A percentile compares a stretch with the other conserved stretches of the same genome.
Conservation (phyloP, 2,888 invertebrate genomes). For the Caenorhabditis sulstoni region DNA sequence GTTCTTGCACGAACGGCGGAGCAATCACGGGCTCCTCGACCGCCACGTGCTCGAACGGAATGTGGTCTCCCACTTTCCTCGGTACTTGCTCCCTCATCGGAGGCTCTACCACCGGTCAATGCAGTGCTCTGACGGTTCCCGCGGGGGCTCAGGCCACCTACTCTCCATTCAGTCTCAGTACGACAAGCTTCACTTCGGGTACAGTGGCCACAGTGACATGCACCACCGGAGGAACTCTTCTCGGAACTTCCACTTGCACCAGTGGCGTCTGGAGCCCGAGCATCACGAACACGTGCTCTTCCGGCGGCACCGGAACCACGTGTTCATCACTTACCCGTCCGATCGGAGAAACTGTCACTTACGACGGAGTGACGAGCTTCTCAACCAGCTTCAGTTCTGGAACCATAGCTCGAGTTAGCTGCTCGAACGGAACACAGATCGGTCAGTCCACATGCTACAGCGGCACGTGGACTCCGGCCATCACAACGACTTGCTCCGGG, state of each 20-base stretch:
- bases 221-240: conserved; percentile 31
- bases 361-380: conserved; percentile 45
- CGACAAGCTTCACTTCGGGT: conserved; percentile 53
- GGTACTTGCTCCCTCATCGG: conserved; percentile 48
- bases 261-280: conserved; percentile 66
- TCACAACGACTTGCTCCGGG: conserved; percentile 40
- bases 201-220: conserved; percentile 60
- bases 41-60: conserved; percentile 61
- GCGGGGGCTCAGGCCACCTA: conserved; percentile 54
- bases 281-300: conserved; percentile 23
- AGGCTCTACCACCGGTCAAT: conserved; percentile 32
- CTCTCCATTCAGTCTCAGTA: conserved; percentile 42
- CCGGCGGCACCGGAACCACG: conserved; percentile 13
- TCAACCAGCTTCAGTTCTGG: conserved; percentile 58
- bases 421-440: conserved; percentile 62
- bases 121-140: conserved; percentile 45
- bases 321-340: conserved; percentile 52
- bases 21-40: conserved; percentile 46
- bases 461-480: conserved; percentile 50
- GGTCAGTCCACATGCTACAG: conserved; percentile 38
- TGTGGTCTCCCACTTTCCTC: conserved; percentile 59
- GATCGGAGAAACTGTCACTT: conserved; percentile 56
- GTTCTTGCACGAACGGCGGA: conserved; percentile 67
- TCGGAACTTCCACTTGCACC: conserved; percentile 61
- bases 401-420: conserved; percentile 64